These are phyloP conservation scores for Gasterosteus nipponicus DNA, from an alignment of 2,113 vertebrate species.

Conservation along the genomic window DNA sequence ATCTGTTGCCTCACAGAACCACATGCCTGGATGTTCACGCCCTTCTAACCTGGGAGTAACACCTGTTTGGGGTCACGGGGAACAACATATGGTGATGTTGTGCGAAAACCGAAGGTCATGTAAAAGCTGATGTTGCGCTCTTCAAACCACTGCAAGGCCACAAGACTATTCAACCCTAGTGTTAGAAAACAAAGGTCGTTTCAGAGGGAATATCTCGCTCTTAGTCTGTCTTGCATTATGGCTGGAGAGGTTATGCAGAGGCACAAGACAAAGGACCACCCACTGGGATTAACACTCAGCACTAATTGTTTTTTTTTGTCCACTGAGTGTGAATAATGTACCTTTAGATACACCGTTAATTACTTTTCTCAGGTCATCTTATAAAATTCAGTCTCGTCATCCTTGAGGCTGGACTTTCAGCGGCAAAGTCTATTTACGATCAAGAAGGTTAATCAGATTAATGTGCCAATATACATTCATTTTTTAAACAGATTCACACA, in stretches of 20 bases:
- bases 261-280: constrained; percentile 1
- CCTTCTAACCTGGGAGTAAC: constrained; percentile 41
- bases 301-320: not conserved
- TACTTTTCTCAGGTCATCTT: not conserved
- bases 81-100: constrained; percentile 48
- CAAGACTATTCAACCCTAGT: constrained; percentile 2
- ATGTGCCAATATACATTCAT: constrained; percentile 20
- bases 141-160: constrained; percentile 18
- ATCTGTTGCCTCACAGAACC: constrained; percentile 37
- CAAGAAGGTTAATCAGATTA: constrained; percentile 39
- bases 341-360: constrained; percentile 5
- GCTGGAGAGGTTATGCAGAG: constrained; percentile 17
- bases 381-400: constrained; percentile 1
- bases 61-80: constrained; percentile 49
- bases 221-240: not conserved
- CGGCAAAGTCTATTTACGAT: not conserved
- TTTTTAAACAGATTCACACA: constrained; percentile 29
- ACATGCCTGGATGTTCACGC: not conserved
- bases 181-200: constrained; percentile 16
- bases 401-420: not conserved
- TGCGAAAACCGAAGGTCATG: constrained; percentile 23
- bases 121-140: constrained; percentile 32
- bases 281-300: constrained; percentile 1
- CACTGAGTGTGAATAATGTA: not conserved
- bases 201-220: constrained; percentile 1